These are phyloP conservation scores for Tridacna gigas DNA, from an alignment of 2,888 invertebrate genomes.

Conservation along the genomic window DNA sequence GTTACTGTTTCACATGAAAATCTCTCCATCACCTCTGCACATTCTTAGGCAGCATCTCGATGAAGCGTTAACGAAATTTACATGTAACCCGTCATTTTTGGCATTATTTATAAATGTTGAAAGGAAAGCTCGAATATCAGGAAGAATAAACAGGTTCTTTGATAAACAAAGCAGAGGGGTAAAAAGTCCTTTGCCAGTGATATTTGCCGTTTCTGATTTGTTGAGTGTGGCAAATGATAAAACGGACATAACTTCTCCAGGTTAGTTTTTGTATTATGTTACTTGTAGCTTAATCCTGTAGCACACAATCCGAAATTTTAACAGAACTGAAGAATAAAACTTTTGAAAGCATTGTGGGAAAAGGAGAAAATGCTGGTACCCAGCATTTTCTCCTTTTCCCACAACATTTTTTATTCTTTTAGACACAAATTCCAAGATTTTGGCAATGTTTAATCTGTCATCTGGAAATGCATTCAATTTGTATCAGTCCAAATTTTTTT, in stretches of 20 bases:
- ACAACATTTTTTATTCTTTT: too few species aligned
- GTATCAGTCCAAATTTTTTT: too few species aligned
- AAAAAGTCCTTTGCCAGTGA: slow-evolving; percentile 59
- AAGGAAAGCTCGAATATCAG: slow-evolving; percentile 73
- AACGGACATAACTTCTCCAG: not conserved
- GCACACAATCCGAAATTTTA: too few species aligned
- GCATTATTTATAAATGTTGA: slow-evolving; percentile 78
- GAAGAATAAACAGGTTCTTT: slow-evolving; percentile 78
- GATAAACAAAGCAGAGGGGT: slow-evolving; percentile 62
- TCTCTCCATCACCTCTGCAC: slow-evolving; percentile 66
- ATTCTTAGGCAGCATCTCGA: slow-evolving; percentile 71
- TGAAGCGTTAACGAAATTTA: slow-evolving; percentile 73
- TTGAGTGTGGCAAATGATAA: not conserved
- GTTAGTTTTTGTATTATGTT: not conserved
- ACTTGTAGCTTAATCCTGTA: too few species aligned
- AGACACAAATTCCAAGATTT: too few species aligned
- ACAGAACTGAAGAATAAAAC: too few species aligned
- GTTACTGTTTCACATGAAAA: slow-evolving; percentile 73
- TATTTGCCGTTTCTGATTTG: slow-evolving; percentile 67
- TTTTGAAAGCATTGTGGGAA: too few species aligned
- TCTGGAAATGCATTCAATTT: too few species aligned
- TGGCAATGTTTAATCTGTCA: too few species aligned
- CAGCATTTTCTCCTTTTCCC: too few species aligned
- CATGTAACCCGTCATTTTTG: slow-evolving; percentile 74
- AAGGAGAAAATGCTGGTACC: too few species aligned